phyloP scores from a whole-genome alignment of 2,113 vertebrate species.

The Pao palembangensis region DNA sequence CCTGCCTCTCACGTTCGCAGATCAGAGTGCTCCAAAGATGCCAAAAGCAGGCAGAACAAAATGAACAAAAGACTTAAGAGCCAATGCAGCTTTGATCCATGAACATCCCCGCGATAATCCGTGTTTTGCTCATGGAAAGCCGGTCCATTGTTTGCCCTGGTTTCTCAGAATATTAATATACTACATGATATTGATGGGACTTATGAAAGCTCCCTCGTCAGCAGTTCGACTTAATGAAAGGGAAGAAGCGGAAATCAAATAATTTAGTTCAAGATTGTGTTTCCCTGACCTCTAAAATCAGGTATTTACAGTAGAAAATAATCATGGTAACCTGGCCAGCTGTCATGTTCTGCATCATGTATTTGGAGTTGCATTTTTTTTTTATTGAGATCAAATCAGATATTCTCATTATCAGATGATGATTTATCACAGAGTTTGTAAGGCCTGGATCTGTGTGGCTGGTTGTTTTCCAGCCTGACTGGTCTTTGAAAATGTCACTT shows the following conservation, averaged over 20 bases:
- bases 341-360: too few species aligned
- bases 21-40: constrained; percentile 31
- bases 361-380: too few species aligned
- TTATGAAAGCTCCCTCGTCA: constrained; percentile 34
- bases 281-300: neutral
- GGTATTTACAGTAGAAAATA: too few species aligned
- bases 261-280: neutral
- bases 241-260: too few species aligned
- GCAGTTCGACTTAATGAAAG: constrained; percentile 23
- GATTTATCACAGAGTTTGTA: too few species aligned
- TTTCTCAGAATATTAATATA: constrained; percentile 65
- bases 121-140: constrained; percentile 56
- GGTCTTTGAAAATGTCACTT: neutral
- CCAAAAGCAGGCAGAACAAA: constrained; percentile 14
- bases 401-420: too few species aligned
- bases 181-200: constrained; percentile 25
- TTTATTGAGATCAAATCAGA: too few species aligned
- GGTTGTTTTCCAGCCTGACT: too few species aligned
- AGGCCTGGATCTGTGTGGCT: too few species aligned
- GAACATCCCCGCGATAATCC: constrained; percentile 51
- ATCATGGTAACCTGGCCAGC: too few species aligned
- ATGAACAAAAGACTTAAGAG: constrained; percentile 40
- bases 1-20: constrained; percentile 9
- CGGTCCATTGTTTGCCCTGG: constrained; percentile 39
- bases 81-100: constrained; percentile 42